Percentiles rank a stretch among this genome's conserved stretches.
phyloP scores from a whole-genome alignment of 2,888 invertebrate genomes.

The Sicus ferrugineus region DNA sequence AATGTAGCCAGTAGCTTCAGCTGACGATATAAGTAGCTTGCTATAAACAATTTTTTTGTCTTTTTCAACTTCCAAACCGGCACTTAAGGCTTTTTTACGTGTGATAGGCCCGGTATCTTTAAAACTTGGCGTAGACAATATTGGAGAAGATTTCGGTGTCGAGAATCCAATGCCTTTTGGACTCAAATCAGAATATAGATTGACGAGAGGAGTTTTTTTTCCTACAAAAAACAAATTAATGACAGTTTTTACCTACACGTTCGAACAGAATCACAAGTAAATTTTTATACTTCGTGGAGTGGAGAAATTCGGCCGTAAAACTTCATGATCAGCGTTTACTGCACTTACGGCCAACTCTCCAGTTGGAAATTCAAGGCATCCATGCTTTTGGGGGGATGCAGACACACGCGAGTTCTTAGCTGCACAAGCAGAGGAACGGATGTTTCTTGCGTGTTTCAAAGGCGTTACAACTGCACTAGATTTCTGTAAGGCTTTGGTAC shows the following conservation, averaged over 20 bases:
- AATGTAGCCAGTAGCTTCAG: conserved; percentile 38
- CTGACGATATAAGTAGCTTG: conserved; percentile 31
- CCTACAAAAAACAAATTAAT: conserved; percentile 40
- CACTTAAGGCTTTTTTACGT: conserved; percentile 43
- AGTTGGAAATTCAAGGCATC: not conserved
- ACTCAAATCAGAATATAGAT: conserved; percentile 57
- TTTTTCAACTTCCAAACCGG: conserved; percentile 16
- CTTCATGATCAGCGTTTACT: conserved; percentile 12
- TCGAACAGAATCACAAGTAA: not conserved
- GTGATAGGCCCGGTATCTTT: conserved; percentile 47
- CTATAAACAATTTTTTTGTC: conserved; percentile 23
- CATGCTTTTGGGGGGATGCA: not conserved
- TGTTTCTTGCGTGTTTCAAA: not conserved
- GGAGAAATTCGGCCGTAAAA: conserved; percentile 38
- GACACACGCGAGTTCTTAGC: not conserved
- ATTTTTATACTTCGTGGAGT: conserved; percentile 46
- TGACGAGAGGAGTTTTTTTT: conserved; percentile 52
- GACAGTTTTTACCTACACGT: not conserved
- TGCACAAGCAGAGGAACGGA: not conserved
- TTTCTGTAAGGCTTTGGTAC: not conserved
- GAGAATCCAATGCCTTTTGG: conserved; percentile 61
- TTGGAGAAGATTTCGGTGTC: conserved; percentile 39
- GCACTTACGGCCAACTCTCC: conserved; percentile 24
- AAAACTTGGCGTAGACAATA: conserved; percentile 39
- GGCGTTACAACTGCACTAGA: not conserved